Base-by-base conservation (phyloP, 2,888 invertebrate genomes). In the Hirtodrosophila trivittata region DNA sequence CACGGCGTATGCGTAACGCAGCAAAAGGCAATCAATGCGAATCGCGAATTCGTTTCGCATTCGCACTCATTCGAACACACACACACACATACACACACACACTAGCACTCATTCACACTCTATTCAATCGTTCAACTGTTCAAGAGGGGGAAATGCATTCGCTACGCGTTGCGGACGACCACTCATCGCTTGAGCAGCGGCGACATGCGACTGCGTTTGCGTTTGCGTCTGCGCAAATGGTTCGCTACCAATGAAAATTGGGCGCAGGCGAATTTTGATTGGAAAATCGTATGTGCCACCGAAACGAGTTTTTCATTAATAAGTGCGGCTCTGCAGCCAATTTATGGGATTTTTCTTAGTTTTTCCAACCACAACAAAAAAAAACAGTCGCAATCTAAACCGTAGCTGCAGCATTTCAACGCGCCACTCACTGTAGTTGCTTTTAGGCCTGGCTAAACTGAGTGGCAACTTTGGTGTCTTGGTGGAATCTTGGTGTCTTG, bases 281-380 rank as follows among this genome's bases (percentile, higher is more conserved):
- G 76, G 75, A 81, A 74, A 81, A 54, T 57, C 58, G 56, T 41
- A 58, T 58, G 56, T 70, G 57, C 54, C 56, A 62, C 59, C 45
- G 50, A 80, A 77, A 77, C 78, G 39, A 70, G 83, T 81, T 81
- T 84, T 58, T 66, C 84, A 69, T 76, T 76, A 77, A 71, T 65
- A 50, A 62, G 38, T 45, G 37, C 18, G 25, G 32, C n/a, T n/a
- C 52, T 21, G 37, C 13, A 30, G 26, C 18, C 54, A 51, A 56
- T 60, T 59, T 75, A 72, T 66, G 28, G 43, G 73, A 46, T 81
- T 86, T 80, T 84, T 82, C 62, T 69, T 56, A 2, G 28, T 28
- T 52, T 33, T 41, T 25, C 42, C 46, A 56, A 56, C 56, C 30
- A 46, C 6, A 32, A 45, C 33, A 50, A 14, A 35, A 32, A 45